Conservation (phyloP, 1,140 invertebrate genomes). For the Trissolcus basalis region DNA sequence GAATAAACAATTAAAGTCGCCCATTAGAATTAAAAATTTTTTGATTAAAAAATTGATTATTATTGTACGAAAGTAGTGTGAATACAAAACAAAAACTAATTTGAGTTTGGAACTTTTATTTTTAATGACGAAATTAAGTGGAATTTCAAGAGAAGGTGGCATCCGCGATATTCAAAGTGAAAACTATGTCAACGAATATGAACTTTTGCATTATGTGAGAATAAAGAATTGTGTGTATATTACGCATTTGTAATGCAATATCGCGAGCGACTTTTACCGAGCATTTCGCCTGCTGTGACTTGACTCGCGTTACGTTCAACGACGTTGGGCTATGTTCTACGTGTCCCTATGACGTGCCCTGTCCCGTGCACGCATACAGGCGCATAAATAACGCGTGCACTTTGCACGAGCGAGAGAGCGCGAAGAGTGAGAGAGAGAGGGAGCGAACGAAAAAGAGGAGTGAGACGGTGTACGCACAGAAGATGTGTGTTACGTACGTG, state of each 20-base stretch:
- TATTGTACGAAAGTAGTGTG: no score
- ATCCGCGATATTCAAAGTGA: no score
- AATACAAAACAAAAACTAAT: no score
- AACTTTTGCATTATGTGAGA: no score
- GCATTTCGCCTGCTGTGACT: constrained; percentile 35
- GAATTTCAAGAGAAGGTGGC: no score
- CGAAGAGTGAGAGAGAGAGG: constrained; percentile 22
- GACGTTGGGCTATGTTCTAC: constrained; percentile 49
- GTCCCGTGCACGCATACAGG: constrained; percentile 57
- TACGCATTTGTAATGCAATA: constrained; percentile 38
- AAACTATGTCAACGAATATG: no score
- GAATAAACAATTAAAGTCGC: no score
- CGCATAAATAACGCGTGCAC: constrained; percentile 48
- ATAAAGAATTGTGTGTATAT: no score
- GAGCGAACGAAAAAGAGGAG: constrained; percentile 27
- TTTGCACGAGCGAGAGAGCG: constrained; percentile 29
- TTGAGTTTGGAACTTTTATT: no score
- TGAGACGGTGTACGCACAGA: constrained; percentile 22
- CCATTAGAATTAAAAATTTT: no score
- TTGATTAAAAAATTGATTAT: no score
- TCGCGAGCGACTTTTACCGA: constrained; percentile 25
- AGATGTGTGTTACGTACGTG: constrained; percentile 57
- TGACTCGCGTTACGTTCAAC: constrained; percentile 52
- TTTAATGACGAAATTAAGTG: no score
- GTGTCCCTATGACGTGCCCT: constrained; percentile 62